Percentiles rank a stretch among this genome's conserved stretches.
phyloP scores from a whole-genome alignment of 2,888 invertebrate genomes.

The Onthophagus sagittarius region DNA sequence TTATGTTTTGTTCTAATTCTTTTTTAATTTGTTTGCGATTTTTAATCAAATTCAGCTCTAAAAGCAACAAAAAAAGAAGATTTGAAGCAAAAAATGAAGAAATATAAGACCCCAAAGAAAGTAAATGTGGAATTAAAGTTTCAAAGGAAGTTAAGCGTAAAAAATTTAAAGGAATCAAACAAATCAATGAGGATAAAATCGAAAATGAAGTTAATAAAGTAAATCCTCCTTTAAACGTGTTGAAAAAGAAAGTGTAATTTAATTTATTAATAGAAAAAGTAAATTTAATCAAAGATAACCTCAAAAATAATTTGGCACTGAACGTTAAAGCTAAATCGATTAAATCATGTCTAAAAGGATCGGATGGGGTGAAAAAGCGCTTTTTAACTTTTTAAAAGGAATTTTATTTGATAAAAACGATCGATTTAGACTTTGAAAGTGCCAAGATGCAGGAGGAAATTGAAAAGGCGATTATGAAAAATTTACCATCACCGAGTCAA shows the following conservation, averaged over 20 bases:
- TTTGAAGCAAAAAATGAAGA: background rate
- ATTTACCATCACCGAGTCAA: background rate
- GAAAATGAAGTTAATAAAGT: background rate
- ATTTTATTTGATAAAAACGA: background rate
- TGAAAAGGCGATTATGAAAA: constrained; percentile 17
- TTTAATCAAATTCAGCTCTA: background rate
- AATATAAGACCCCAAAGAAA: constrained; percentile 1
- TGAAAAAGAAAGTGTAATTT: constrained; percentile 1
- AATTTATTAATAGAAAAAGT: background rate
- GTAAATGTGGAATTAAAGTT: background rate
- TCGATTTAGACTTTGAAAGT: constrained; percentile 5
- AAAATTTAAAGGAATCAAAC: background rate
- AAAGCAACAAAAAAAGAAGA: background rate
- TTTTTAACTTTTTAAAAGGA: background rate
- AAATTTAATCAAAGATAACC: background rate
- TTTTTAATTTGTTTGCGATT: background rate
- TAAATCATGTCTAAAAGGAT: background rate
- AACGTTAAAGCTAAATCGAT: background rate
- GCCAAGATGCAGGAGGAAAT: constrained; percentile 15
- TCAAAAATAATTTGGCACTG: too few relatives aligned
- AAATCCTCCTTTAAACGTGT: background rate
- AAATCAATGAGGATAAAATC: background rate
- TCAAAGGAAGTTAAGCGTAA: background rate
- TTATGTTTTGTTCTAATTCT: too few relatives aligned
- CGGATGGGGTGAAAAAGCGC: background rate